Conservation (phyloP, 2,797 vertebrate species). For the Cottoperca gobio region DNA sequence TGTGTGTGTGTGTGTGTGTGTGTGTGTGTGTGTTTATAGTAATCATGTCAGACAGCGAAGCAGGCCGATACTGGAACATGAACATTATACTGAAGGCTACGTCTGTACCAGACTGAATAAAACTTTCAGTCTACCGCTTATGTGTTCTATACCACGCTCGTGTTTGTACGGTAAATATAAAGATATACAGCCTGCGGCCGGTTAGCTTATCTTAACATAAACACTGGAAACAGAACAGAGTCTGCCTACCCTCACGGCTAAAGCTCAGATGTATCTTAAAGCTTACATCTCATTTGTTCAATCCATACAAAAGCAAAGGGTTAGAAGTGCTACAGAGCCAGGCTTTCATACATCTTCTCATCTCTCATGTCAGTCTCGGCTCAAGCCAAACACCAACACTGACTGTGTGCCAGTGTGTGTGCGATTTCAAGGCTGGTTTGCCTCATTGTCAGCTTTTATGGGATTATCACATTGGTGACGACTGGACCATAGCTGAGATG, state of each 20-base stretch:
- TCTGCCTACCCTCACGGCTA: too few species aligned
- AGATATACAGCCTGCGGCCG: not conserved
- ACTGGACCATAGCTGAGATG: conserved; percentile 53
- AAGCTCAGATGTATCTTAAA: too few species aligned
- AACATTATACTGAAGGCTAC: conserved; percentile 7
- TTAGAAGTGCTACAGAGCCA: not conserved
- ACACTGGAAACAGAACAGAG: not conserved
- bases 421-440: conserved; percentile 54
- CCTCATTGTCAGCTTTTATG: conserved; percentile 66
- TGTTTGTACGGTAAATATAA: not conserved
- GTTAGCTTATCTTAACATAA: not conserved
- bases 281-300: not conserved
- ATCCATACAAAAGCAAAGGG: not conserved
- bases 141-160: not conserved
- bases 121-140: not conserved
- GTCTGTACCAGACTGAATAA: conserved; percentile 1
- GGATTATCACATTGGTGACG: conserved; percentile 55
- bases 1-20: conserved; percentile 18
- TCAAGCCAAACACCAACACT: conserved; percentile 23
- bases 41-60: conserved; percentile 41
- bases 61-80: conserved; percentile 13
- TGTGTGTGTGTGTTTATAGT: conserved; percentile 31
- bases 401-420: conserved; percentile 16
- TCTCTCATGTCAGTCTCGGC: not conserved
- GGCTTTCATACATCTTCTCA: not conserved